Percentiles rank a stretch among this genome's conserved stretches.
These are phyloP conservation scores for Aphidius gifuensis DNA, from an alignment of 1,140 invertebrate species.

Conservation along the genomic window DNA sequence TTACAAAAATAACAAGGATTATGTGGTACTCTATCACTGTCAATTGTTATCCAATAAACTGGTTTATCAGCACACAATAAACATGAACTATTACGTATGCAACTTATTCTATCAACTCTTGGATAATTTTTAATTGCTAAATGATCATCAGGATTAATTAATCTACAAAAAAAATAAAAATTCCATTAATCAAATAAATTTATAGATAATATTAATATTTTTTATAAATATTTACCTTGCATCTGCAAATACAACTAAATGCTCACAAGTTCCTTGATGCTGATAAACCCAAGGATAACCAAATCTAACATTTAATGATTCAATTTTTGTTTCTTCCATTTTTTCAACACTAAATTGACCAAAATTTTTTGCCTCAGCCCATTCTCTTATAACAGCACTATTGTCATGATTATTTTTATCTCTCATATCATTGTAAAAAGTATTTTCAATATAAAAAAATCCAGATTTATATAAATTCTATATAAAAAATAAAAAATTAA, in stretches of 20 bases:
- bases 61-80: slow-evolving; percentile 55
- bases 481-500: slow-evolving; percentile 30
- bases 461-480: slow-evolving; percentile 69
- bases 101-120: slow-evolving; percentile 50
- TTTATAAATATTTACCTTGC: slow-evolving; percentile 51
- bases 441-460: slow-evolving; percentile 76
- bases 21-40: slow-evolving; percentile 61
- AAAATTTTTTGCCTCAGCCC: slow-evolving; percentile 58
- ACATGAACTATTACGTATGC: slow-evolving; percentile 49
- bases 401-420: slow-evolving; percentile 61
- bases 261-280: slow-evolving; percentile 88
- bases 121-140: slow-evolving; percentile 56
- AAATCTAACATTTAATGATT: slow-evolving; percentile 64
- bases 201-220: not conserved
- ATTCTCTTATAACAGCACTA: slow-evolving; percentile 63
- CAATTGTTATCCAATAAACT: slow-evolving; percentile 61
- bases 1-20: slow-evolving; percentile 67
- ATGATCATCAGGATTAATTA: slow-evolving; percentile 55
- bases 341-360: slow-evolving; percentile 57
- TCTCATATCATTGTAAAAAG: slow-evolving; percentile 75
- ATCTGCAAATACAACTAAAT: slow-evolving; percentile 76
- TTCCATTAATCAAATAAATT: not conserved
- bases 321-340: slow-evolving; percentile 65
- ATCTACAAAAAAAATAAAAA: slow-evolving; percentile 43
- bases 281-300: slow-evolving; percentile 81